A percentile compares a stretch with the other conserved stretches of the same genome.
phyloP scores from a whole-genome alignment of 2,113 vertebrate genomes.

The Psettodes erumei region DNA sequence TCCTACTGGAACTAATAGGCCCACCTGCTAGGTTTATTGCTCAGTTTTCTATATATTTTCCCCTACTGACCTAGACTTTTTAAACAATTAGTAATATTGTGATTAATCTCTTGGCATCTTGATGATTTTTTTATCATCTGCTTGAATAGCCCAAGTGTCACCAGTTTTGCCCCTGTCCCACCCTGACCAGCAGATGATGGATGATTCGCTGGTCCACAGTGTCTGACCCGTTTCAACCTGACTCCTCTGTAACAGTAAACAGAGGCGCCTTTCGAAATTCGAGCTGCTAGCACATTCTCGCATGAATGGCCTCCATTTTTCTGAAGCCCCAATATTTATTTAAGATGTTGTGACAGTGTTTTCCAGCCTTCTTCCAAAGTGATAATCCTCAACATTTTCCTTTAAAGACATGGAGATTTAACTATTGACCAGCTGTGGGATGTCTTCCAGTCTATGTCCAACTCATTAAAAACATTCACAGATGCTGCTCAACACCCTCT shows the following conservation, averaged over 20 bases:
- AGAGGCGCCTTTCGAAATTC: conserved; percentile 46
- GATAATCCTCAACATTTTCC: not conserved
- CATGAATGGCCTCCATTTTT: conserved; percentile 34
- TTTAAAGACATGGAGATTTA: not conserved
- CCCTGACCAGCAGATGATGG: conserved; percentile 64
- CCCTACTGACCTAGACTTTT: conserved; percentile 2
- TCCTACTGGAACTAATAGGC: not conserved
- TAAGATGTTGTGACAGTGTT: not conserved
- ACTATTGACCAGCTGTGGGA: not conserved
- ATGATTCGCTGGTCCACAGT: conserved; percentile 57
- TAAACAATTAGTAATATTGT: conserved; percentile 4
- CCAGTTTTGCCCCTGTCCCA: conserved; percentile 35
- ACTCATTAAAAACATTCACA: not conserved
- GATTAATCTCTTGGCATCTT: conserved; percentile 21
- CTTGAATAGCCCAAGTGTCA: conserved; percentile 30
- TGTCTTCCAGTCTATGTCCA: not conserved
- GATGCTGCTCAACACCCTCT: not conserved
- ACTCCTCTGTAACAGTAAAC: conserved; percentile 64
- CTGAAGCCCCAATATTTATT: conserved; percentile 11
- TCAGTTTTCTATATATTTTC: not conserved
- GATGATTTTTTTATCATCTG: conserved; percentile 48
- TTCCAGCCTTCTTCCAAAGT: not conserved
- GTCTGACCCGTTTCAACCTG: conserved; percentile 66
- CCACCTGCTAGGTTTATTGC: not conserved
- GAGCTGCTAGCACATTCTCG: conserved; percentile 43